Conservation (phyloP, 2,797 vertebrate genomes). For the Myripristis jacobus region DNA sequence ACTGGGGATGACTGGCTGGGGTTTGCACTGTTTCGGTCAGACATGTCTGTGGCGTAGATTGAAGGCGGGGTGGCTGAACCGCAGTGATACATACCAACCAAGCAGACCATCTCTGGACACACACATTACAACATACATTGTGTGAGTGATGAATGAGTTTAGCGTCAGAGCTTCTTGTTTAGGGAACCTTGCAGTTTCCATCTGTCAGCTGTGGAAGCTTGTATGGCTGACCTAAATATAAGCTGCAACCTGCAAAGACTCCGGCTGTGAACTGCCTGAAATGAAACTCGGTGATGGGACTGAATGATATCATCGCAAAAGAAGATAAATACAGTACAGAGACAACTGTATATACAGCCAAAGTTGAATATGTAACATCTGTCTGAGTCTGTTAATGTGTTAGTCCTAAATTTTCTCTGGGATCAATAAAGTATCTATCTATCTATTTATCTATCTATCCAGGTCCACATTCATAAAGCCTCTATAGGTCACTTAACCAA, state of each 20-base stretch:
- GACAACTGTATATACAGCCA: not conserved
- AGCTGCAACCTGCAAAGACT: not conserved
- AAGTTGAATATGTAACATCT: not conserved
- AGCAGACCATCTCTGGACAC: not conserved
- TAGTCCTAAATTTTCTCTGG: too few relatives aligned
- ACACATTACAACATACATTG: not conserved
- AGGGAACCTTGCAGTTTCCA: constrained; percentile 1
- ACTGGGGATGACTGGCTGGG: not conserved
- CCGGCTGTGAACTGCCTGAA: too few relatives aligned
- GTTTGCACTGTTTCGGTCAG: not conserved
- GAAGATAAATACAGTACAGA: too few relatives aligned
- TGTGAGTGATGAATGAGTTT: constrained; percentile 1
- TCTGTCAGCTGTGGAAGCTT: not conserved
- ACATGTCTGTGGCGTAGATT: not conserved
- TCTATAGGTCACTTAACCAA: not conserved
- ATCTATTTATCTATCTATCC: too few relatives aligned
- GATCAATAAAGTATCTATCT: too few relatives aligned
- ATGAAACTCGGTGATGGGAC: too few relatives aligned
- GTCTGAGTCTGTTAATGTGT: not conserved
- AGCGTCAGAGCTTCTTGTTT: not conserved
- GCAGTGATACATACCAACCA: not conserved
- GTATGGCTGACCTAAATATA: not conserved
- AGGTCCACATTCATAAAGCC: too few relatives aligned
- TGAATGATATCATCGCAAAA: too few relatives aligned
- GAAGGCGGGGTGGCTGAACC: not conserved